Conservation (phyloP, 2,797 vertebrate species). For the Lepilemur ruficaudatus region DNA sequence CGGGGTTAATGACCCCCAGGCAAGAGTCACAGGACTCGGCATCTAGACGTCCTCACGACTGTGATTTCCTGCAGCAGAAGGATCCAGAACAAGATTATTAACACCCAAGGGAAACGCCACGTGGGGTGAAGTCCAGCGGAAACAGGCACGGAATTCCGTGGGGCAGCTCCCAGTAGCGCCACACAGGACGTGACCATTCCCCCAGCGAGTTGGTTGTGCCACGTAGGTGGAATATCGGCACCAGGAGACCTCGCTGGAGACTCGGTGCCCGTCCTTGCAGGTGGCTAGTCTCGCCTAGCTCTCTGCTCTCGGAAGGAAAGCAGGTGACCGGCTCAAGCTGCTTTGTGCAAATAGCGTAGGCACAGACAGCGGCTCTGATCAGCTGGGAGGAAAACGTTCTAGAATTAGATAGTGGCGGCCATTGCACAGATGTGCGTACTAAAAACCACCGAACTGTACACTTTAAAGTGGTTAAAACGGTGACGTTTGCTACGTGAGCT, state of each 20-base stretch:
- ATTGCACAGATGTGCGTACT: rapidly evolving
- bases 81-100: too few relatives aligned
- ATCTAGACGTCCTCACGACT: not conserved
- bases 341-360: rapidly evolving
- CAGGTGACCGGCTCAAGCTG: not conserved
- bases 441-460: rapidly evolving
- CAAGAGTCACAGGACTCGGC: not conserved
- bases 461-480: not conserved
- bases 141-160: not conserved
- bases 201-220: rapidly evolving
- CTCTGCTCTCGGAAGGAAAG: not conserved
- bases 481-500: not conserved
- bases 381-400: rapidly evolving
- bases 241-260: not conserved
- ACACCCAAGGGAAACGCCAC: not conserved
- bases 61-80: not conserved
- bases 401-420: rapidly evolving
- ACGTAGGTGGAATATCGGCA: rapidly evolving
- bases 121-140: too few relatives aligned
- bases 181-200: rapidly evolving
- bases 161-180: not conserved
- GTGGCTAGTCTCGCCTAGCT: not conserved
- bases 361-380: rapidly evolving
- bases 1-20: not conserved
- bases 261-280: rapidly evolving